Percentiles rank a stretch among this genome's conserved stretches.
Evolutionary conservation across 1,140 invertebrate genomes (phyloP).

Genomic region (Apis dorsata): DNA sequence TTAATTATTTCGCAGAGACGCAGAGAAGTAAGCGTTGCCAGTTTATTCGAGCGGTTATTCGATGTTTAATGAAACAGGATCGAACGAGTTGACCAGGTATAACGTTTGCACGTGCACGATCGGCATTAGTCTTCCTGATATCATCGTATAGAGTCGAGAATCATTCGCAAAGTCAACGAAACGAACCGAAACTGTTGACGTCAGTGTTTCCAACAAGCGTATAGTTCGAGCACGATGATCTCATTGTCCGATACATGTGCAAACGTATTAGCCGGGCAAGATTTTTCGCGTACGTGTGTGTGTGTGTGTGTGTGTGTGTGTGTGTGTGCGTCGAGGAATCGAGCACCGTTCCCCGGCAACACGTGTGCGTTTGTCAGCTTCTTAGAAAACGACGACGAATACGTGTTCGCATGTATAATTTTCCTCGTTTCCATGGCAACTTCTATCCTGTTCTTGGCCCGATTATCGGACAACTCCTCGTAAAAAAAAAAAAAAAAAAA

Average conservation of each 20-base stretch:
- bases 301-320: neutral
- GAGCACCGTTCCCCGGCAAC: constrained; percentile 8
- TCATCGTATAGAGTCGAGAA: constrained; percentile 47
- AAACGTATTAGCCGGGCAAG: neutral
- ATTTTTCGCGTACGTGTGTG: constrained; percentile 20
- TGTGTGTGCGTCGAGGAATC: constrained; percentile 14
- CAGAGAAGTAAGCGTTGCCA: neutral
- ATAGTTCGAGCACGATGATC: constrained; percentile 28
- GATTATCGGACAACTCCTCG: neutral
- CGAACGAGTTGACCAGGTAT: neutral
- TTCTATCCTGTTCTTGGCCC: neutral
- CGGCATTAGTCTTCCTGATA: constrained; percentile 50
- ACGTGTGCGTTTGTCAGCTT: constrained; percentile 57
- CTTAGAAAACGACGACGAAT: constrained; percentile 32
- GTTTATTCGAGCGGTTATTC: constrained; percentile 8
- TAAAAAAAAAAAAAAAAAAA: too few species aligned
- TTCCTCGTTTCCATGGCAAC: neutral
- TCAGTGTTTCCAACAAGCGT: constrained; percentile 37
- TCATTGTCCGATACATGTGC: neutral
- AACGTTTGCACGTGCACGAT: constrained; percentile 43
- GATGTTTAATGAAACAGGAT: constrained; percentile 43
- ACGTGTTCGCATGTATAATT: constrained; percentile 40
- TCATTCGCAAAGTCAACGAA: constrained; percentile 22
- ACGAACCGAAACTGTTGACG: constrained; percentile 40
- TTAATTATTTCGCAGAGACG: constrained; percentile 26